Evolutionary conservation across 2,797 vertebrate genomes (phyloP), one percentile per base, ranked within the genome.

Genomic region (Anguilla obscura): DNA sequence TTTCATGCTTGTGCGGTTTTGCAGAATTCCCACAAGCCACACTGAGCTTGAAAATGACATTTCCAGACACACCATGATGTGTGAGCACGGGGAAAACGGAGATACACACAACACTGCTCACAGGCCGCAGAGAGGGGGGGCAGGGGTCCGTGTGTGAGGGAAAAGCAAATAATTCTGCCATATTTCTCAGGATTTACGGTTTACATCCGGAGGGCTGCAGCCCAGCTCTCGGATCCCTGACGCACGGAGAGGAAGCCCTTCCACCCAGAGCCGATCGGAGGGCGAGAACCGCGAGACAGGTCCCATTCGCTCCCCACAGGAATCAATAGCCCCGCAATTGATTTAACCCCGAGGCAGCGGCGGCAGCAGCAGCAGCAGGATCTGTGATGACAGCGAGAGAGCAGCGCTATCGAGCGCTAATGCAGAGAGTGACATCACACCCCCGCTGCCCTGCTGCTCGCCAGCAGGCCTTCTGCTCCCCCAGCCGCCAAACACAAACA

Each of bases 241-340:
- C 40, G 79, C 40, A 21, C 76, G 1, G 24, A 48, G 1, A 21
- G 76, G 24, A 80, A 80, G 24, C 2, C 21, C 21, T 9, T 24
- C 45, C 21, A 50, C 21, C 18, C 40, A 50, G 40, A 16, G 21
- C 40, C 3, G 21, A 48, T 50, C 8, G 14, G 3, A 6, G 36
- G 36, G 76, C 1, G 36, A 45, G 36, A 45, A 18, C 16, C 16
- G 76, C 6, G 36, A 45, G 36, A 45, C 76, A 7, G 79, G 50
- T 48, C 79, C 79, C 5, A 1, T 50, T 82, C 18, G 50, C 40
- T 82, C 40, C 45, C 0, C 1, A 24, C 4, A n/a, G 79, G 79
- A 50, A 82, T 82, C 79, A 82, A 82, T 82, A 48, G 63, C 79
- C 45, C 79, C 0, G 79, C 79, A n/a, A 82, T 82, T n/a, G 79